Percentiles rank a stretch among this genome's conserved stretches.
Evolutionary conservation across 2,888 invertebrate genomes (phyloP).

Genomic region (Folsomia manolachei): DNA sequence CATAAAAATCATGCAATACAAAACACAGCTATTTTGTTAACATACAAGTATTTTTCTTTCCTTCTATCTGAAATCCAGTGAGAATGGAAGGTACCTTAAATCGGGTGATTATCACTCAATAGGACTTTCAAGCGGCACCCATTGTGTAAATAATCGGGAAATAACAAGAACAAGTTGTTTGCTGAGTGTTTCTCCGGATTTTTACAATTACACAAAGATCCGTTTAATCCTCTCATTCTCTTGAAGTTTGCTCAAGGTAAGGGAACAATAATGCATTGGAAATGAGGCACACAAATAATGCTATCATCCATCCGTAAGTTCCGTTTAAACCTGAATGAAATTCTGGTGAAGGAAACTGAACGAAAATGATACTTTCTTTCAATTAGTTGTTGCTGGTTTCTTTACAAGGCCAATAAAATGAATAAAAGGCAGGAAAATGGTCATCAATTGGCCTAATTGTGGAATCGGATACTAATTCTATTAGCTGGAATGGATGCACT

Average conservation of each 20-base stretch:
- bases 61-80: conserved; percentile 3
- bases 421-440: not conserved
- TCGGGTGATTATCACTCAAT: conserved; percentile 14
- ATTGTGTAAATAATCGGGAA: conserved; percentile 18
- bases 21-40: too few relatives aligned
- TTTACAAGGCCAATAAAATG: not conserved
- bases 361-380: conserved; percentile 1
- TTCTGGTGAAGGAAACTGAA: not conserved
- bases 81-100: conserved; percentile 3
- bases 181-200: conserved; percentile 12
- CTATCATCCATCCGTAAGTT: not conserved
- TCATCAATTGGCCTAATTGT: not conserved
- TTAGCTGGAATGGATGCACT: too few relatives aligned
- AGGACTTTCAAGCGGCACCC: conserved; percentile 12
- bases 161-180: conserved; percentile 19
- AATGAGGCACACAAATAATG: not conserved
- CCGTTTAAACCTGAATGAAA: not conserved
- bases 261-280: not conserved
- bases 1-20: too few relatives aligned
- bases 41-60: too few relatives aligned
- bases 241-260: not conserved
- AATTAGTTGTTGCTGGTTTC: too few relatives aligned
- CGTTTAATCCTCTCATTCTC: conserved; percentile 2
- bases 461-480: not conserved
- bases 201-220: not conserved